A percentile compares a stretch with the other conserved stretches of the same genome.
Evolutionary conservation across 2,113 vertebrate species (phyloP).

Genomic region (Epinephelus fuscoguttatus): DNA sequence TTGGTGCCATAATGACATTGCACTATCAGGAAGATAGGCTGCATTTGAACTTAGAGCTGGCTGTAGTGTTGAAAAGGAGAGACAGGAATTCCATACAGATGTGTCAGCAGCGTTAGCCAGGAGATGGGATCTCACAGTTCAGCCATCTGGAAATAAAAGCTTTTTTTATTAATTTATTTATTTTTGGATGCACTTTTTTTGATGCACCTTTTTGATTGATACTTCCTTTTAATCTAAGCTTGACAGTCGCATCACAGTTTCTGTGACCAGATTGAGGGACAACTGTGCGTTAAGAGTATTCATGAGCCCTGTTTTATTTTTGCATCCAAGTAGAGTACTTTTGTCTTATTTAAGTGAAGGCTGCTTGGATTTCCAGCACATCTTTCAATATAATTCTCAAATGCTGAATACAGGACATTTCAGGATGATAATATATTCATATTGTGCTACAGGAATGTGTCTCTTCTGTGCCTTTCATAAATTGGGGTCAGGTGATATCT

Average conservation of each 20-base stretch:
- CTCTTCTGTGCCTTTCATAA: conserved; percentile 71
- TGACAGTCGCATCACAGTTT: conserved; percentile 1
- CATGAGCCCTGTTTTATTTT: conserved; percentile 18
- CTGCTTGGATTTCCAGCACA: conserved; percentile 36
- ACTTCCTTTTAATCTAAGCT: conserved; percentile 16
- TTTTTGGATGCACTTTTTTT: conserved; percentile 17
- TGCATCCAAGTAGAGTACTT: conserved; percentile 21
- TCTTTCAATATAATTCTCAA: conserved; percentile 49
- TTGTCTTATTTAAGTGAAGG: conserved; percentile 64
- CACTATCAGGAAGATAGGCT: conserved; percentile 35
- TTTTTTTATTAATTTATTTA: background rate
- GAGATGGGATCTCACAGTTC: conserved; percentile 6
- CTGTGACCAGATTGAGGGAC: conserved; percentile 4
- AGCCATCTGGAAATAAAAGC: conserved; percentile 41
- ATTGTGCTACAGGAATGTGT: conserved; percentile 54
- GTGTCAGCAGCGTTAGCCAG: background rate
- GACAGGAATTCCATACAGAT: conserved; percentile 35
- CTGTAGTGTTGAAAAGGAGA: conserved; percentile 30
- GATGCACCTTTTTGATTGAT: conserved; percentile 13
- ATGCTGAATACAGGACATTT: conserved; percentile 53
- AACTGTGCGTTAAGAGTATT: conserved; percentile 23
- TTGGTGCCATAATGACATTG: conserved; percentile 35
- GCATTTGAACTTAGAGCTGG: conserved; percentile 43
- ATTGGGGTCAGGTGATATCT: conserved; percentile 84
- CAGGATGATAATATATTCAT: conserved; percentile 74